Base-by-base conservation (phyloP, 2,888 invertebrate species). In the Hermaeophaga mercurialis region DNA sequence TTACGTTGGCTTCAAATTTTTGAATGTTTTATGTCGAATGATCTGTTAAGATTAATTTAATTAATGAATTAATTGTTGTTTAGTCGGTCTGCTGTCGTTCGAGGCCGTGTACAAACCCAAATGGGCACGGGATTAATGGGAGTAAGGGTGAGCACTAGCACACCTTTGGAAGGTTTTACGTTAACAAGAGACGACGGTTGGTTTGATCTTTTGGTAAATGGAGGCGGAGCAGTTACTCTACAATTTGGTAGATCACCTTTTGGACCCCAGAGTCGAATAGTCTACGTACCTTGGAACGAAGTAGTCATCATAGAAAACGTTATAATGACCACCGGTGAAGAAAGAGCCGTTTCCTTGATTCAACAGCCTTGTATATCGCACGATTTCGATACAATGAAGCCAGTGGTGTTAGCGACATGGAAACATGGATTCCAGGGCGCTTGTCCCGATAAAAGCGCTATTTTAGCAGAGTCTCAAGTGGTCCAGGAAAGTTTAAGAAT, bases 141-240 rank as follows among this genome's bases (percentile, higher is more conserved):
- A 24, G 96, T 97, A 6, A 85, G 97, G 64, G 96, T 99, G 3
- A 92, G 93, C 62, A 96, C 97, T 36, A 91, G 91, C 54, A 92
- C 92, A 3, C 90, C 95, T n/a, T 82, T 94, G 43, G 96, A 96
- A 81, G 98, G 98, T 9, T 96, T 96, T 79, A 98, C 98, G 0
- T 79, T 95, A 56, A 94, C 95, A 2, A 82, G 94, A 57, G 92
- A 93, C 65, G 94, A 94, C 70, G 94, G 94, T 45, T 94, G 93
- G 93, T 99, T 99, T 80, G 99, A 99, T 80, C 84, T 99, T 46
- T 84, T 99, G 73, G 97, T 99, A 11, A 99, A 99, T 78, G 99
- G 99, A n/a, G 99, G 98, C 1, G 96, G 96, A 0, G 94, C 96
- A 1, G 94, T 99, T 1, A 95, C 93, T 0, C 80, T 99, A 46